Base-by-base conservation (phyloP, 2,888 invertebrate genomes). In the Alentia gelatinosa region DNA sequence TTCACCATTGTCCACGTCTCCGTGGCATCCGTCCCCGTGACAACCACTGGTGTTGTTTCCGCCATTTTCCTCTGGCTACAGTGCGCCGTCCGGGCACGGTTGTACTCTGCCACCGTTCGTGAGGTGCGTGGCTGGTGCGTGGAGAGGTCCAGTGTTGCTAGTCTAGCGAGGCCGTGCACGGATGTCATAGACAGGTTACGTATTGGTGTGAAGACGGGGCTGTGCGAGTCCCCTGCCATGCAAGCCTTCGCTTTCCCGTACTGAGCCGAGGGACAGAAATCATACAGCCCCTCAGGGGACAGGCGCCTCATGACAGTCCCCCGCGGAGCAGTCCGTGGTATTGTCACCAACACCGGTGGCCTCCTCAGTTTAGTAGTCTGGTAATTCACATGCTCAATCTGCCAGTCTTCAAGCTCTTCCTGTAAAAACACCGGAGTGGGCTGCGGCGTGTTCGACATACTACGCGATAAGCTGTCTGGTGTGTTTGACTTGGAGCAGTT, bases 191-290 rank as follows among this genome's bases (percentile, higher is more conserved):
- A 47, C 12, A 86, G 86, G 35, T n/a, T 26, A 19, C 86, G 42
- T 1, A 47, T 86, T 5, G 86, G 86, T 0, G 86, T 86, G 47
- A 86, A 50, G 42, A 86, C 42, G 0, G 86, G 86, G 1, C 47
- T 47, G 47, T 86, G 86, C n/a, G 47, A 3, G 7, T 15, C n/a
- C 0, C 47, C 50, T 19, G 47, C 15, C 50, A 86, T 86, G 33
- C 86, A 86, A 0, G 86, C 86, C 47, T 86, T 86, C 4, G 86
- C 86, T 19, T 86, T 86, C n/a, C 86, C 86, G 47, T 86, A 86
- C 47, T 42, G 47, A 26, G 19, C 35, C 30, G 86, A 86, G 12
- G 86, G 86, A 19, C 47, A 47, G 35, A 26, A 86, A 26, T 86
- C 86, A 30, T 86, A 86, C 47, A 86, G 23, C 15, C 86, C 86